phyloP scores from a whole-genome alignment of 37 sponge, comb jelly and placozoan species.

The Bolinopsis microptera region DNA sequence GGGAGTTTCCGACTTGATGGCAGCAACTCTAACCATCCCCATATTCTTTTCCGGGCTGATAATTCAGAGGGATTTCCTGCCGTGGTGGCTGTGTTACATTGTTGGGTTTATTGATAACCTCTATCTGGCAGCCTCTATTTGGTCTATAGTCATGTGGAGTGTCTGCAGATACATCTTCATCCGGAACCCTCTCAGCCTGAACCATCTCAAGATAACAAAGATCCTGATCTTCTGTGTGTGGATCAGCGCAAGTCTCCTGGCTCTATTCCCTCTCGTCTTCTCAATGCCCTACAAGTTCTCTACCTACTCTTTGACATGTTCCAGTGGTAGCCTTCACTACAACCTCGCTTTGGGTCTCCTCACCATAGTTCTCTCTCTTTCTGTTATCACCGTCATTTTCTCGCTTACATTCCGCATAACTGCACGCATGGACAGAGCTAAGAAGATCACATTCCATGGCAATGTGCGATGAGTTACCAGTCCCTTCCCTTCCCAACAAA shows the following conservation, averaged over 20 bases:
- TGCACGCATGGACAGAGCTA: not conserved
- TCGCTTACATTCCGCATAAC: not conserved
- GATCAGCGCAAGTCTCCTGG: not conserved
- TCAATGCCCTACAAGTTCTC: not conserved
- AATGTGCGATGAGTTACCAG: not conserved
- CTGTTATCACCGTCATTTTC: not conserved
- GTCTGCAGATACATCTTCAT: not conserved
- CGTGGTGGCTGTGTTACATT: not conserved
- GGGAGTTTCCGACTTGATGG: not conserved
- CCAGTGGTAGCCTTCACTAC: not conserved
- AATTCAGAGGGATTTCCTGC: not conserved
- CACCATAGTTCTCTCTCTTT: not conserved
- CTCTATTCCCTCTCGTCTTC: constrained; percentile 24
- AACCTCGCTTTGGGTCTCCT: not conserved
- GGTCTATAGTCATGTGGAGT: constrained; percentile 44
- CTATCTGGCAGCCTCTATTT: constrained; percentile 3
- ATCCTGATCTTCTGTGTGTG: not conserved
- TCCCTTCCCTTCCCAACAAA: too few species aligned
- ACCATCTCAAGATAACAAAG: not conserved
- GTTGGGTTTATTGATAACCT: constrained; percentile 4
- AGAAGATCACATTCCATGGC: not conserved
- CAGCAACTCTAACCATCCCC: not conserved
- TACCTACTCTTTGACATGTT: not conserved
- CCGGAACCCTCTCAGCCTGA: not conserved
- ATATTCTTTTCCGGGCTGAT: not conserved